These are phyloP conservation scores for Sitophilus oryzae DNA, from an alignment of 1,140 invertebrate species.

Conservation along the genomic window DNA sequence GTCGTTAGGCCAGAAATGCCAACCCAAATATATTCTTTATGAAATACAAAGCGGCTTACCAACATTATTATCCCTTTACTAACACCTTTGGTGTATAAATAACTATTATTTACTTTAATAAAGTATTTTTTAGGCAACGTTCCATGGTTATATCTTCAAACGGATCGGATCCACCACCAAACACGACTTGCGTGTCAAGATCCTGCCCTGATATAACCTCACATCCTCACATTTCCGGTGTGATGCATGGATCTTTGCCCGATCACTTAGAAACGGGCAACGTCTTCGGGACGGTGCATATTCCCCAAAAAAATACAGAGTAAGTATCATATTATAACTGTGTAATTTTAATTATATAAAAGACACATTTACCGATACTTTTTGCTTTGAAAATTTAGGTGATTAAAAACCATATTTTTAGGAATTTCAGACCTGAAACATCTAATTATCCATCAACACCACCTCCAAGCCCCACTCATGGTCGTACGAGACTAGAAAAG, in stretches of 20 bases:
- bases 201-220: slow-evolving; percentile 76
- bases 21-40: background rate
- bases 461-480: slow-evolving; percentile 58
- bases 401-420: too few species aligned
- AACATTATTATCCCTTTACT: too few species aligned
- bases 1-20: too few species aligned
- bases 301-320: too few species aligned
- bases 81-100: too few species aligned
- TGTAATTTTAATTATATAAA: too few species aligned
- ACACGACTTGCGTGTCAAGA: slow-evolving; percentile 60
- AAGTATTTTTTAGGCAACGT: slow-evolving; percentile 53
- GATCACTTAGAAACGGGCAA: slow-evolving; percentile 59
- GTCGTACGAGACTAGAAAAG: slow-evolving; percentile 26
- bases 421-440: too few species aligned
- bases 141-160: slow-evolving; percentile 62
- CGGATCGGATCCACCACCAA: slow-evolving; percentile 43
- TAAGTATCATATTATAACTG: background rate
- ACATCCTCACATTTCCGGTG: slow-evolving; percentile 28
- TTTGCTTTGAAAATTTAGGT: too few species aligned
- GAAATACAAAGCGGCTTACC: background rate
- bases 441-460: slow-evolving; percentile 67
- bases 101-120: background rate
- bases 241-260: slow-evolving; percentile 55
- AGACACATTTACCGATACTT: too few species aligned
- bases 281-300: slow-evolving; percentile 42